A percentile compares a stretch with the other conserved stretches of the same genome.
Conservation (phyloP, 2,113 vertebrate species). For the Myxocyprinus asiaticus region DNA sequence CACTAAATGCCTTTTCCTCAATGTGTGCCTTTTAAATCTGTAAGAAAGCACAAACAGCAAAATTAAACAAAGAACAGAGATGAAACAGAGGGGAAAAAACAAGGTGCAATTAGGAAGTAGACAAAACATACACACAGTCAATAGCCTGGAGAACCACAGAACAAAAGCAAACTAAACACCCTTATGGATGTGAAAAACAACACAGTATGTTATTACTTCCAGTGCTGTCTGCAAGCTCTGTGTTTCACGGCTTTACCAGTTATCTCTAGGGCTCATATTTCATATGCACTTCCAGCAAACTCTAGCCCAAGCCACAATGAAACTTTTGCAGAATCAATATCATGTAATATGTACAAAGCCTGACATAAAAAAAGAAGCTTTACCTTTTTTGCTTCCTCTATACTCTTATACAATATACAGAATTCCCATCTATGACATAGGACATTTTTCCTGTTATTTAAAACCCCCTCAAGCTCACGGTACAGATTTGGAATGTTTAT, state of each 20-base stretch:
- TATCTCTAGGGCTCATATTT: conserved; percentile 16
- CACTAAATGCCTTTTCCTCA: conserved; percentile 42
- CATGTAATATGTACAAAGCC: conserved; percentile 40
- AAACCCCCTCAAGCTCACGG: neutral
- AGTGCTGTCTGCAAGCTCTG: conserved; percentile 6
- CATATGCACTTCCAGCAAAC: conserved; percentile 15
- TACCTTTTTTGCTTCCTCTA: neutral
- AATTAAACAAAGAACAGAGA: neutral
- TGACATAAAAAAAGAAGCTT: conserved; percentile 19
- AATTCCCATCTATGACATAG: neutral
- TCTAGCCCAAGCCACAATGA: conserved; percentile 14
- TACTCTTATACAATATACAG: neutral
- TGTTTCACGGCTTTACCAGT: conserved; percentile 6
- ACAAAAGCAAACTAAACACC: neutral
- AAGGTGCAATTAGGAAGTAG: conserved; percentile 1
- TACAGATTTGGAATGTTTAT: conserved; percentile 11
- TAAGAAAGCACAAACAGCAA: conserved; percentile 32
- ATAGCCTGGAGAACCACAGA: neutral
- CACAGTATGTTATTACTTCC: conserved; percentile 9
- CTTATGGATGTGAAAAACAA: conserved; percentile 9
- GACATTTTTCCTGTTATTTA: neutral
- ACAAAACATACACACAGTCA: conserved; percentile 17
- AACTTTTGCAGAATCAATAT: conserved; percentile 41
- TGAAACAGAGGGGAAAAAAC: neutral
- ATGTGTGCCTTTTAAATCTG: conserved; percentile 57